Conservation (phyloP, 1,140 invertebrate species). For the Hylyphantes graminicola region DNA sequence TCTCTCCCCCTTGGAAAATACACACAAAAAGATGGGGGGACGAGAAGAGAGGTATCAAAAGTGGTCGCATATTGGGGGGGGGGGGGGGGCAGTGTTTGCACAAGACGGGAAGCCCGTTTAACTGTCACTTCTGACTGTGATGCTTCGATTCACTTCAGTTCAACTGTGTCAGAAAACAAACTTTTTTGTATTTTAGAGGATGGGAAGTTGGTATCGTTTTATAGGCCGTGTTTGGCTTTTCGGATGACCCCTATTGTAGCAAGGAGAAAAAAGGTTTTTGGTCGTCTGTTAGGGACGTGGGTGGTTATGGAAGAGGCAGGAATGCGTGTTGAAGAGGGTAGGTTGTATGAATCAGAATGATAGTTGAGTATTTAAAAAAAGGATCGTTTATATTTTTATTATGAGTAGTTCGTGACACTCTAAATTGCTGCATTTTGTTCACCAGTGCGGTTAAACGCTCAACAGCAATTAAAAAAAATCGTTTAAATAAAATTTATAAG, state of each 20-base stretch:
- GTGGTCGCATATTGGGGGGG: constrained; percentile 49
- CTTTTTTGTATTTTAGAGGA: neutral
- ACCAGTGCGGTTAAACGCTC: too few relatives aligned
- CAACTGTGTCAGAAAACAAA: constrained; percentile 44
- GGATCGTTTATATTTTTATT: too few relatives aligned
- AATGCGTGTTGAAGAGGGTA: neutral
- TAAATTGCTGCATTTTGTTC: too few relatives aligned
- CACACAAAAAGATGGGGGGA: neutral
- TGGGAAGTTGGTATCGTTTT: too few relatives aligned
- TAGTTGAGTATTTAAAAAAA: too few relatives aligned
- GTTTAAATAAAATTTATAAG: too few relatives aligned
- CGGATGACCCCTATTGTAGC: too few relatives aligned
- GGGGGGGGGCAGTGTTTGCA: constrained; percentile 37
- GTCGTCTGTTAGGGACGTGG: constrained; percentile 17
- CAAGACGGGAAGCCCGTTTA: constrained; percentile 33
- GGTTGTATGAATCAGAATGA: too few relatives aligned
- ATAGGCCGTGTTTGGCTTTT: too few relatives aligned
- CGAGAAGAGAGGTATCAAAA: constrained; percentile 10
- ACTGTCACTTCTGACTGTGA: constrained; percentile 45
- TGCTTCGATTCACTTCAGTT: constrained; percentile 48
- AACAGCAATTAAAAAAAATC: too few relatives aligned
- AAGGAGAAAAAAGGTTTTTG: neutral
- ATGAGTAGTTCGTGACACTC: too few relatives aligned
- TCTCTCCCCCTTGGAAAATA: neutral
- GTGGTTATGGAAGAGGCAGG: constrained; percentile 11